phyloP scores from a whole-genome alignment of 2,888 invertebrate species.

The Xanthorhoe spadicearia region DNA sequence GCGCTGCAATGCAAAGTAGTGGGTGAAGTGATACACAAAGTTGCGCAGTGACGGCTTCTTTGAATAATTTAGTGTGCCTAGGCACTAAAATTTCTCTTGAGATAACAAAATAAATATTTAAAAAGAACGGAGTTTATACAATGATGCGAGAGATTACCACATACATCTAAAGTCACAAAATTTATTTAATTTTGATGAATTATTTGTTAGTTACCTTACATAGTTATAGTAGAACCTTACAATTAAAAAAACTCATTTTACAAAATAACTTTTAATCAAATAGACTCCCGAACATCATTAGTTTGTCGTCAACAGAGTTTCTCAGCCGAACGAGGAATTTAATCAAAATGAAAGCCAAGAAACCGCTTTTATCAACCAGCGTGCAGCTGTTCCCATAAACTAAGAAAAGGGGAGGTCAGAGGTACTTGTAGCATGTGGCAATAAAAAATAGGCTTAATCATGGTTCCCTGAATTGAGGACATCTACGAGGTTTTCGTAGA shows the following conservation, averaged over 20 bases:
- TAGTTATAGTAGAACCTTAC: too few relatives aligned
- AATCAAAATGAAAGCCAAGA: slow-evolving; percentile 44
- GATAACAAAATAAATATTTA: too few relatives aligned
- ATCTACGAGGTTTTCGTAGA: slow-evolving; percentile 35
- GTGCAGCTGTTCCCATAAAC: slow-evolving; percentile 51
- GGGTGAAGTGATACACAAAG: too few relatives aligned
- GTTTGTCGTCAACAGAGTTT: neutral
- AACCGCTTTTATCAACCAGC: slow-evolving; percentile 45
- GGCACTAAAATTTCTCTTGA: too few relatives aligned
- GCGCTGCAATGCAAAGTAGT: too few relatives aligned
- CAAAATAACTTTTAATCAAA: neutral
- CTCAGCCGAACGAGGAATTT: slow-evolving; percentile 36
- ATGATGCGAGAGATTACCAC: too few relatives aligned
- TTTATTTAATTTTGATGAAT: too few relatives aligned
- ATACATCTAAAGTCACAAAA: too few relatives aligned
- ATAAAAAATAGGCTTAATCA: slow-evolving; percentile 1
- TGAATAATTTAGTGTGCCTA: too few relatives aligned
- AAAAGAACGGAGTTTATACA: too few relatives aligned
- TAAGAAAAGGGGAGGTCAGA: slow-evolving; percentile 29
- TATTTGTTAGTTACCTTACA: too few relatives aligned
- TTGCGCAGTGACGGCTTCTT: too few relatives aligned
- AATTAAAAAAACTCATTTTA: neutral
- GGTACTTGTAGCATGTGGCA: slow-evolving; percentile 10
- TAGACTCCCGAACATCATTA: neutral
- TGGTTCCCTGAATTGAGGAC: slow-evolving; percentile 2